Base-by-base conservation (phyloP, 2,888 invertebrate genomes). In the Phengaris alcon region DNA sequence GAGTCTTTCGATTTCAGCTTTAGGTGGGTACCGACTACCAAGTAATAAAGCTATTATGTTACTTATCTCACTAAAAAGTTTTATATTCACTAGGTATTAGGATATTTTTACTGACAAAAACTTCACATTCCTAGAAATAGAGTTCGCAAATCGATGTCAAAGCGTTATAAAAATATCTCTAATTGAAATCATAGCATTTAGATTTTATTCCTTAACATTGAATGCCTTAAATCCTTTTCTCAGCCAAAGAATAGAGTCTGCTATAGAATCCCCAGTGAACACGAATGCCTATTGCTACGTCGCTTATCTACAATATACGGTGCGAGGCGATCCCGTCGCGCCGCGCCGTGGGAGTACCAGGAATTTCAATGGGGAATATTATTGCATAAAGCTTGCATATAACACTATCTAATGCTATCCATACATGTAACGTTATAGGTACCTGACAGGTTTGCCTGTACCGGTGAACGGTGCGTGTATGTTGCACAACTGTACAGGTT, bases 201-300 rank as follows among this genome's bases (percentile, higher is more conserved):
- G 81, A 85, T 87, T 87, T 84, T 85, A 81, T 87, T 86, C 86
- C 82, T 81, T 86, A 81, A 83, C 85, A 83, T 85, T 85, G 84
- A 84, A 85, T 86, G 84, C 84, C 87, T 87, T 86, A 89, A 89
- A 90, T 89, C 88, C 89, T 86, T 88, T 89, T 89, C 88, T 86
- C 86, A 86, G 84, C 88, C 88, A 86, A 88, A 89, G 89, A 90
- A 90, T 87, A 87, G 85, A 90, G 88, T 86, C 87, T 87, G 85
- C 88, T 86, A 90, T 92, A 89, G 88, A 91, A 89, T 91, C 90
- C 89, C 90, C 84, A 83, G 88, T 86, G 91, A 90, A 87, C 90
- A 88, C 91, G 89, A 92, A 91, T 91, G 90, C 91, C 90, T 91
- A 90, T 90, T 91, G 91, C 90, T 86, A 87, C 87, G 90, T 90